Percentiles rank a stretch among this genome's conserved stretches.
Conservation (phyloP, 2,888 invertebrate genomes). For the Operophtera brumata region DNA sequence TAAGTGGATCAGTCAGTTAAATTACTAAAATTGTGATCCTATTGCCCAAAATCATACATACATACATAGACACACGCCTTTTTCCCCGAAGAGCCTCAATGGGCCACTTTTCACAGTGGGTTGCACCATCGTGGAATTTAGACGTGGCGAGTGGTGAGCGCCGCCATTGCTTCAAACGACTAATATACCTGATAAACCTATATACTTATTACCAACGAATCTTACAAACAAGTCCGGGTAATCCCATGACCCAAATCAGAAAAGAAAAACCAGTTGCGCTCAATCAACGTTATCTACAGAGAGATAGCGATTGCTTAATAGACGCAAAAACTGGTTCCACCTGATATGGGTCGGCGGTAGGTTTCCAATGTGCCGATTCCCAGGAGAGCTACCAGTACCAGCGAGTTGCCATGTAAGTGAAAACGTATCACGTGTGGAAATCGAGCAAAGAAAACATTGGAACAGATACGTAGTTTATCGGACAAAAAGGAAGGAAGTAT, state of each 20-base stretch:
- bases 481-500: neutral
- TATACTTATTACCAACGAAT: too few relatives aligned
- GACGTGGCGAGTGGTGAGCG: too few relatives aligned
- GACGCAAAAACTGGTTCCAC: conserved; percentile 26
- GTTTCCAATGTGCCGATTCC: conserved; percentile 39
- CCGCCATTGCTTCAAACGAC: too few relatives aligned
- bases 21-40: too few relatives aligned
- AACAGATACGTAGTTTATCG: neutral
- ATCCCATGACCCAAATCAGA: neutral
- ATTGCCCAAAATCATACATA: too few relatives aligned
- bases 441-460: conserved; percentile 22
- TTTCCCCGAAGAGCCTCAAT: too few relatives aligned
- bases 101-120: too few relatives aligned
- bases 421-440: conserved; percentile 24
- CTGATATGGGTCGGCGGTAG: conserved; percentile 33
- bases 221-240: too few relatives aligned
- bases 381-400: conserved; percentile 19
- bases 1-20: too few relatives aligned
- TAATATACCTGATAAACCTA: too few relatives aligned
- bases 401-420: conserved; percentile 23
- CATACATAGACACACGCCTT: too few relatives aligned
- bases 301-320: conserved; percentile 24
- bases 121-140: too few relatives aligned
- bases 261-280: neutral
- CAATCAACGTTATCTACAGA: conserved; percentile 13